Percentiles rank a stretch among this genome's conserved stretches.
Evolutionary conservation across 2,113 vertebrate genomes (phyloP).

Genomic region (Catharus fuscescens): DNA sequence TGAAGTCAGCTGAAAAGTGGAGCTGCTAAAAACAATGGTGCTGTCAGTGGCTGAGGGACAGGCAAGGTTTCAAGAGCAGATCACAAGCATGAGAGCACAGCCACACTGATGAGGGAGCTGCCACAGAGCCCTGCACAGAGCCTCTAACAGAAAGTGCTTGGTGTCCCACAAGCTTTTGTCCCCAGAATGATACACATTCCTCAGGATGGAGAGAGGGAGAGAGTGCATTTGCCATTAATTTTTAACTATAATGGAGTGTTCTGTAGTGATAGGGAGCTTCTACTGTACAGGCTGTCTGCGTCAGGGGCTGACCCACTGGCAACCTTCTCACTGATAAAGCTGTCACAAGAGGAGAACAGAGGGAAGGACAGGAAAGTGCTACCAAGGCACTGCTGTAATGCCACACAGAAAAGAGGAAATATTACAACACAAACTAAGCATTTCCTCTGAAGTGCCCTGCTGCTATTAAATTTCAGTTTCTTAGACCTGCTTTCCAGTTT

Average conservation of each 20-base stretch:
- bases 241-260: conserved; percentile 41
- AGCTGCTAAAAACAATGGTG: conserved; percentile 20
- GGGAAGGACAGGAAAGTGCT: background rate
- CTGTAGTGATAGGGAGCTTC: background rate
- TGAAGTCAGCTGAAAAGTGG: conserved; percentile 5
- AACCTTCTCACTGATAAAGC: background rate
- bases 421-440: background rate
- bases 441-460: background rate
- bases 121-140: background rate
- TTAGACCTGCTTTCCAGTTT: background rate
- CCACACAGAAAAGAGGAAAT: background rate
- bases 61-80: background rate
- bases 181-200: background rate
- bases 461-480: background rate
- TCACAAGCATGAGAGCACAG: background rate
- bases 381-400: background rate
- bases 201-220: background rate
- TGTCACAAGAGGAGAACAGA: background rate
- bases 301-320: background rate
- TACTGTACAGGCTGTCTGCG: background rate
- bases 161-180: background rate
- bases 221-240: conserved; percentile 28
- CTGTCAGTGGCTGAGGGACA: background rate
- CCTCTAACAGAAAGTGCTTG: background rate
- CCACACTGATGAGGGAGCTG: background rate